Base-by-base conservation (phyloP, 2,888 invertebrate genomes). In the Drosophila meridiana region DNA sequence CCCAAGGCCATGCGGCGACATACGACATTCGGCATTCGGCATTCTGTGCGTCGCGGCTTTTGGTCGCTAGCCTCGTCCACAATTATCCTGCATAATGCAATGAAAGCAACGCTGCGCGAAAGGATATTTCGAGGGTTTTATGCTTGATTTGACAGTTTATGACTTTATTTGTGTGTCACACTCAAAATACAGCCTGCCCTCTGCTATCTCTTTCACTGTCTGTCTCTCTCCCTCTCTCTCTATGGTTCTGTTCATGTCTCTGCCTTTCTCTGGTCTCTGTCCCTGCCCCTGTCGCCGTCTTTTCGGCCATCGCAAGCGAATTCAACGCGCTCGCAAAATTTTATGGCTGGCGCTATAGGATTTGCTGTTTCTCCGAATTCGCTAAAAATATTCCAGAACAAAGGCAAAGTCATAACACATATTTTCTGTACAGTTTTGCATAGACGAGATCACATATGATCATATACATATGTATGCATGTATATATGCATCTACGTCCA, bases 131-230 rank as follows among this genome's bases (percentile, higher is more conserved):
- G 70, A 73, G 74, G 81, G 78, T 82, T 87, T 80, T 80, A 83
- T 86, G 80, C 73, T 81, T 80, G 81, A 84, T 89, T 89, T 87
- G 67, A 86, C 89, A 73, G 87, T 90, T 90, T 90, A 90, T 89
- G 87, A 79, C 81, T 80, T 79, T 82, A 77, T 83, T 89, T 83
- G 78, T 78, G 65, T 62, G 63, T 57, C 59, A 66, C 62, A 58
- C 58, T 55, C 52, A 55, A 61, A 52, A 57, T 26, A 58, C 75
- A 57, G 53, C 53, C 57, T 63, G 48, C 52, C 62, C 32, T 36
- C 28, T 52, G 40, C 48, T 34, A 14, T 48, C 47, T 40, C 43
- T 32, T 11, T 63, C 40, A 45, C 53, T 65, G 56, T 57, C 57
- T 52, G 47, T 53, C 63, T 43, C 13, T 36, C 43, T 38, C 36